Evolutionary conservation across 2,888 invertebrate genomes (phyloP).

Genomic region (Eucriotettix oculatus): DNA sequence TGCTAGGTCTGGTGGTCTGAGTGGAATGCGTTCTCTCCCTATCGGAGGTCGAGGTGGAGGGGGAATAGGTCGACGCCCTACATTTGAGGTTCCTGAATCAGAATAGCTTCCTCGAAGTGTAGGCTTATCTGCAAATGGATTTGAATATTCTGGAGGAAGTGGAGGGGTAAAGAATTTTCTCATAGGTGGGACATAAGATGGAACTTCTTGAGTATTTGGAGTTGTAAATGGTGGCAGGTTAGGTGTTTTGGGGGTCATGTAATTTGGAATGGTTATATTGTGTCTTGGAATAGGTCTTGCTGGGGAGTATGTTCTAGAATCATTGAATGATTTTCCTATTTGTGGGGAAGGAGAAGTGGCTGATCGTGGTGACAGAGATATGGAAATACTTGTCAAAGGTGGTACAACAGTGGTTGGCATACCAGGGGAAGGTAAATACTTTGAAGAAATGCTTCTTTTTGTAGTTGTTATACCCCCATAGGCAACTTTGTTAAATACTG

Average conservation of each 20-base stretch:
- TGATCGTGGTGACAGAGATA: slow-evolving; percentile 32
- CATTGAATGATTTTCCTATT: slow-evolving; percentile 14
- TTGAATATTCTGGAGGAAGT: slow-evolving; percentile 63
- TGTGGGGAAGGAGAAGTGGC: slow-evolving; percentile 20
- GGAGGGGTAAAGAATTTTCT: slow-evolving; percentile 65
- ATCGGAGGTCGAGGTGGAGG: slow-evolving; percentile 61
- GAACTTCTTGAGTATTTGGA: slow-evolving; percentile 28
- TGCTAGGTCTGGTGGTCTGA: slow-evolving; percentile 44
- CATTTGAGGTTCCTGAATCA: slow-evolving; percentile 22
- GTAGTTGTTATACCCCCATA: slow-evolving; percentile 45
- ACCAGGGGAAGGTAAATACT: slow-evolving; percentile 37
- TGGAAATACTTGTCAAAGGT: slow-evolving; percentile 29
- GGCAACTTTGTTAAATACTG: slow-evolving; percentile 48
- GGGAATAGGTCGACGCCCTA: slow-evolving; percentile 52
- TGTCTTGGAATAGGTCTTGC: slow-evolving; percentile 14
- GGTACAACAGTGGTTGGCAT: slow-evolving; percentile 42
- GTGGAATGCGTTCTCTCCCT: slow-evolving; percentile 68
- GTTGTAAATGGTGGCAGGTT: slow-evolving; percentile 11
- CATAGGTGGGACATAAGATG: slow-evolving; percentile 66
- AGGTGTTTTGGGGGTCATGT: slow-evolving; percentile 10
- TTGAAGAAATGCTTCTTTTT: slow-evolving; percentile 46
- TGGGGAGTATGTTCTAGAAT: slow-evolving; percentile 41
- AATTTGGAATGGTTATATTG: slow-evolving; percentile 7
- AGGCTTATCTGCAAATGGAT: slow-evolving; percentile 79
- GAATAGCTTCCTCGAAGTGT: slow-evolving; percentile 59